Evolutionary conservation across 2,113 vertebrate genomes (phyloP).

Genomic region (Pongo pygmaeus): DNA sequence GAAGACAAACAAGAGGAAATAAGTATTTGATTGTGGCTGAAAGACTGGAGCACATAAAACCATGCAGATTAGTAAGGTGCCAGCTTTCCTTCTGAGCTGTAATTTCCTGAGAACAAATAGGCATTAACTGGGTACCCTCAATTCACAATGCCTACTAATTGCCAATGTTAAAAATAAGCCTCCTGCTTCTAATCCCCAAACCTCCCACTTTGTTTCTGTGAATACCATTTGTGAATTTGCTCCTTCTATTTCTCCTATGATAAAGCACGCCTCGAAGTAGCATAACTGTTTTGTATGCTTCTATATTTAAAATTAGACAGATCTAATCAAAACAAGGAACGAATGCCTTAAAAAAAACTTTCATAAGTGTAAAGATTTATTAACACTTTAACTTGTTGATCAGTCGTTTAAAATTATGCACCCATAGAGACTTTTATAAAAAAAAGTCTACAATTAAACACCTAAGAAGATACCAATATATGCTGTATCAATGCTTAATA

Average conservation of each 20-base stretch:
- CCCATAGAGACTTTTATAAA: background rate
- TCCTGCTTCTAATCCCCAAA: constrained; percentile 37
- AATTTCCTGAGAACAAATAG: constrained; percentile 75
- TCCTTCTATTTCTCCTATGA: constrained; percentile 18
- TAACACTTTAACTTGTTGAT: constrained; percentile 1
- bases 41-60: constrained; percentile 46
- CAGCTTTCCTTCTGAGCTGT: constrained; percentile 54
- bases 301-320: constrained; percentile 27
- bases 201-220: constrained; percentile 4
- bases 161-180: constrained; percentile 36
- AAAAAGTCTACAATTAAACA: background rate
- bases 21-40: constrained; percentile 63
- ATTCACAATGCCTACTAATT: constrained; percentile 74
- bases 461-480: background rate
- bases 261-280: background rate
- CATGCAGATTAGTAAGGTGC: constrained; percentile 53
- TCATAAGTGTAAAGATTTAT: background rate
- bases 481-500: background rate
- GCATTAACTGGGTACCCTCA: constrained; percentile 43
- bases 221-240: constrained; percentile 36
- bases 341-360: constrained; percentile 29
- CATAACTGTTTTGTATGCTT: background rate
- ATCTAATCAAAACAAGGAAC: constrained; percentile 51
- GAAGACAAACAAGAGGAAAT: constrained; percentile 59
- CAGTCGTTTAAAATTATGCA: constrained; percentile 59